Conservation (phyloP, 2,113 vertebrate species). For the Vulpes vulpes region DNA sequence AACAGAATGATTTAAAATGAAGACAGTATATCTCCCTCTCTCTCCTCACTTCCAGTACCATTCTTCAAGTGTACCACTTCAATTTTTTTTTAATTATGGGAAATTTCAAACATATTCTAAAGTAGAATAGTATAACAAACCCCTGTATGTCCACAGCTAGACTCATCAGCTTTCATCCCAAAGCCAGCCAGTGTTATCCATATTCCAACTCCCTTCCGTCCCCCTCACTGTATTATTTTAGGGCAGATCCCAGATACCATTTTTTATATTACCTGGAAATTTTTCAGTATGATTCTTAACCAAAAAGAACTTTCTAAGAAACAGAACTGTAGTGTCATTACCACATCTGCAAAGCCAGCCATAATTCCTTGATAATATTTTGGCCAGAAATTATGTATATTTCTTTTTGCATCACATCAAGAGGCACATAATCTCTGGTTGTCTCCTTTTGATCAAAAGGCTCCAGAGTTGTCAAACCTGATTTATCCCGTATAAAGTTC, state of each 20-base stretch:
- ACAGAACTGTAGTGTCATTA: not conserved
- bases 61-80: not conserved
- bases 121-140: not conserved
- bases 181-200: not conserved
- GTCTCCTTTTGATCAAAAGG: not conserved
- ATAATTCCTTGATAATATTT: not conserved
- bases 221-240: not conserved
- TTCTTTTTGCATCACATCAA: not conserved
- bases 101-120: not conserved
- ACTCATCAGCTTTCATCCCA: not conserved
- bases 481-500: not conserved
- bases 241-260: not conserved
- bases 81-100: not conserved
- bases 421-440: not conserved
- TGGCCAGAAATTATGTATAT: not conserved
- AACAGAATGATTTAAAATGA: conserved; percentile 39
- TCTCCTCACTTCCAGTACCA: not conserved
- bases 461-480: not conserved
- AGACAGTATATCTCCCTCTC: not conserved
- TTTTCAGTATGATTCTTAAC: not conserved
- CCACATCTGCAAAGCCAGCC: not conserved
- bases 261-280: not conserved
- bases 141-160: not conserved
- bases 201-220: not conserved
- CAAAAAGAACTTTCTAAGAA: conserved; percentile 7